Evolutionary conservation across 2,797 vertebrate species (phyloP).

Genomic region (Helicolenus hilgendorfi): DNA sequence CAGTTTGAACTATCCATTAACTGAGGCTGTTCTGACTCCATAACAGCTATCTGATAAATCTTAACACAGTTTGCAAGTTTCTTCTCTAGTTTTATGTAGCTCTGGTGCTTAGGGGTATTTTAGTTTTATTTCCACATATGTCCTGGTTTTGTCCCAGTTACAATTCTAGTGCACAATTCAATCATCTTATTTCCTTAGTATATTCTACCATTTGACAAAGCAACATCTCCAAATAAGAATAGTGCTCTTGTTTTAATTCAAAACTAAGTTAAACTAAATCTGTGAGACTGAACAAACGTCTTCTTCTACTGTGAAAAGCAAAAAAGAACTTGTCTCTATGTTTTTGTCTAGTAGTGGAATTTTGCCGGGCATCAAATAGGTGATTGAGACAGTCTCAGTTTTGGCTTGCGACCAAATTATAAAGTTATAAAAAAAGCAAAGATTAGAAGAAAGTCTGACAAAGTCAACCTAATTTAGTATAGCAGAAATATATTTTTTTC

Average conservation of each 20-base stretch:
- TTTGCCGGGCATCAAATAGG: neutral
- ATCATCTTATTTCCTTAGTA: slow-evolving; percentile 26
- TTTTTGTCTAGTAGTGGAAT: neutral
- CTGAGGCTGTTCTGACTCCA: slow-evolving; percentile 54
- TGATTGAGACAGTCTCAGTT: neutral
- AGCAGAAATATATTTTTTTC: neutral
- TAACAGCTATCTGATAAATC: slow-evolving; percentile 70
- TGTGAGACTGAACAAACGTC: neutral
- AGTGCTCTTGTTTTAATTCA: slow-evolving; percentile 6
- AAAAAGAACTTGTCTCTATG: neutral
- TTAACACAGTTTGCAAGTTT: slow-evolving; percentile 58
- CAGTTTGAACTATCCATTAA: slow-evolving; percentile 75
- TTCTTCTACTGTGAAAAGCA: neutral
- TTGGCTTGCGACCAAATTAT: neutral
- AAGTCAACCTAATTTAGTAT: neutral
- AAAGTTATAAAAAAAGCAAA: neutral
- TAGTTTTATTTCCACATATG: slow-evolving; percentile 41
- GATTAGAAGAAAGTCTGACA: neutral
- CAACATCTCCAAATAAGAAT: neutral
- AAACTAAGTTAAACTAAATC: neutral
- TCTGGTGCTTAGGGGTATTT: slow-evolving; percentile 32
- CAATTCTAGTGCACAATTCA: slow-evolving; percentile 27
- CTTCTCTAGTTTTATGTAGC: slow-evolving; percentile 40
- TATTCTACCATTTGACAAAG: slow-evolving; percentile 32
- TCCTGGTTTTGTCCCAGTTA: slow-evolving; percentile 41